Base-by-base conservation (phyloP, 1,140 invertebrate species). In the Scaptomyza pallida region DNA sequence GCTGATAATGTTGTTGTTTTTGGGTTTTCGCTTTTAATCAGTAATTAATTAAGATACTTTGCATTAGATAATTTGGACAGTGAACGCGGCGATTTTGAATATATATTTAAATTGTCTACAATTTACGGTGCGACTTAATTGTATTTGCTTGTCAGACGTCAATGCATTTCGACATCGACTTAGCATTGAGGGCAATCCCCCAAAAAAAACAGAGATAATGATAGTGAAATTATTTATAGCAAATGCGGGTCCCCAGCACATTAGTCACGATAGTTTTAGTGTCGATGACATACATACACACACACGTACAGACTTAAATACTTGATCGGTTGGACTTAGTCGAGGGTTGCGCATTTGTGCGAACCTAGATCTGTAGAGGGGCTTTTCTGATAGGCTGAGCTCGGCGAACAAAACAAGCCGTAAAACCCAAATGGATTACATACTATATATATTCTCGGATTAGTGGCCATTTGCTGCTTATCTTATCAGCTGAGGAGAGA, bases 21-120 rank as follows among this genome's bases (percentile, higher is more conserved):
- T 37, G 1, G 57, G 16, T 76, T 73, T 57, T 44, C 1, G 2
- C 6, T 44, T 23, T 44, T 67, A 88, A 88, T 88, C 82, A 82
- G 78, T 78, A 78, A 88, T 78, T 88, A 88, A 88, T 88, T 88
- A 88, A 88, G 82, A 88, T 88, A 88, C 78, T 88, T 88, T 88
- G 67, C 54, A 56, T 57, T 78, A 76, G 78, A 88, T 82, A 72
- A 78, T 40, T 78, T 63, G n/a, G 81, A 86, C 81, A 81, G 68
- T 45, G 61, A 30, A 33, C 52, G 26, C 55, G 12, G 26, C 33
- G 26, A 37, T 37, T 40, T 64, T 72, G 48, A 43, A 57, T 60
- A 72, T 43, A 57, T 60, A 72, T 61, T 72, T 72, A 72, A 72
- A 68, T 61, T 60, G 70, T 74, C 57, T 65, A 69, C 65, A 83